These are phyloP conservation scores for Troides aeacus DNA, from an alignment of 2,888 invertebrate species.

Conservation along the genomic window DNA sequence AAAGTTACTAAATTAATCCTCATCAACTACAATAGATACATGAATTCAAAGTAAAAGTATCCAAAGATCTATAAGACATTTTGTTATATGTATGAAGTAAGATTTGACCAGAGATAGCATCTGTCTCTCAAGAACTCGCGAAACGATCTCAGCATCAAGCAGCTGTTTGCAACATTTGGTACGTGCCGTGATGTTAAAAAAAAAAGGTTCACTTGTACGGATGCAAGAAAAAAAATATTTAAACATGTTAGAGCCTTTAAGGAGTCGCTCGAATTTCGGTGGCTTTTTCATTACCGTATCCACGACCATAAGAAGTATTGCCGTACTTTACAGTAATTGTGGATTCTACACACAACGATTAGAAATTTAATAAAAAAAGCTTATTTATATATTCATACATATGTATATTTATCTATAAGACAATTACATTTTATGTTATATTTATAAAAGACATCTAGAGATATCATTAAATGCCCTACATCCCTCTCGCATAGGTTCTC, in stretches of 20 bases:
- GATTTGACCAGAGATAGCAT: constrained; percentile 40
- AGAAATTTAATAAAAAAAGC: too few species aligned
- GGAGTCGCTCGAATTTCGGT: not conserved
- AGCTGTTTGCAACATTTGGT: constrained; percentile 75
- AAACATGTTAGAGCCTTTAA: not conserved
- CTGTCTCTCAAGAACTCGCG: constrained; percentile 66
- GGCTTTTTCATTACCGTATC: not conserved
- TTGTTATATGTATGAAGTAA: constrained; percentile 35
- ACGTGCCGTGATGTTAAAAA: constrained; percentile 61
- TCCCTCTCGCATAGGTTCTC: too few species aligned
- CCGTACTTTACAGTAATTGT: not conserved
- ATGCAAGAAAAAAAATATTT: not conserved
- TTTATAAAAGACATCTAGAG: too few species aligned
- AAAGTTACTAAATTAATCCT: constrained; percentile 1
- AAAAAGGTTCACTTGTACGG: constrained; percentile 24
- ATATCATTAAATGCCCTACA: too few species aligned
- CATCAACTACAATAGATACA: not conserved
- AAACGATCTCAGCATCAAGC: constrained; percentile 57
- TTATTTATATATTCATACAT: too few species aligned
- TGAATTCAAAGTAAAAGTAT: constrained; percentile 6
- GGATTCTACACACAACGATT: too few species aligned
- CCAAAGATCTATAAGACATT: constrained; percentile 39
- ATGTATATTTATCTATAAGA: too few species aligned
- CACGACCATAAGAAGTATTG: not conserved
- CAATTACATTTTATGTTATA: too few species aligned